phyloP scores from a whole-genome alignment of 2,888 invertebrate species.

The Phragmatobia fuliginosa region DNA sequence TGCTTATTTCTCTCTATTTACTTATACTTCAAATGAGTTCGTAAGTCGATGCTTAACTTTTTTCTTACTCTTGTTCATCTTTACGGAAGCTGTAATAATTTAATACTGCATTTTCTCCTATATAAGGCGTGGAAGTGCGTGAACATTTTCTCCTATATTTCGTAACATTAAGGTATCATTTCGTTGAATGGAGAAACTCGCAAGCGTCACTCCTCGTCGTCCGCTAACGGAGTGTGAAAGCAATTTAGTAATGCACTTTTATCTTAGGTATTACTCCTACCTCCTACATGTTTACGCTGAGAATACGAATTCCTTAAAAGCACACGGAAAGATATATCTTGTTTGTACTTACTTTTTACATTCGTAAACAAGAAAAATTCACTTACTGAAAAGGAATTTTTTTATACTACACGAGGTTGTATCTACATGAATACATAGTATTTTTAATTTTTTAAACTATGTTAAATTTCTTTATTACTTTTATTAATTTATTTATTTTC shows the following conservation, averaged over 20 bases:
- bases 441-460: background rate
- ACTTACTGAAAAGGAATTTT: slow-evolving; percentile 1
- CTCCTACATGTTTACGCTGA: slow-evolving; percentile 17
- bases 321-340: slow-evolving; percentile 9
- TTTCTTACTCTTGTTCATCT: background rate
- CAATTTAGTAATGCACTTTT: slow-evolving; percentile 80
- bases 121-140: background rate
- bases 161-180: slow-evolving; percentile 24
- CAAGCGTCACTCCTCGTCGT: slow-evolving; percentile 58
- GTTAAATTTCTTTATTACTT: background rate
- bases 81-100: background rate
- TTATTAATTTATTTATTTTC: no score
- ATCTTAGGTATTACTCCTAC: slow-evolving; percentile 45
- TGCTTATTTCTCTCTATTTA: background rate
- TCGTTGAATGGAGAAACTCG: slow-evolving; percentile 27
- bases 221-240: slow-evolving; percentile 66
- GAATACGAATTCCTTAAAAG: slow-evolving; percentile 17
- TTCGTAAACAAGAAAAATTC: slow-evolving; percentile 6
- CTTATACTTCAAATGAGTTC: background rate
- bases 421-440: background rate
- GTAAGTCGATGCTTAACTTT: background rate
- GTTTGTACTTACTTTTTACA: background rate
- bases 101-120: background rate
- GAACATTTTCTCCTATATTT: slow-evolving; percentile 25
- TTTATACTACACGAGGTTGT: background rate